These are phyloP conservation scores for Salminus brasiliensis DNA, from an alignment of 2,113 vertebrate genomes.

Conservation along the genomic window DNA sequence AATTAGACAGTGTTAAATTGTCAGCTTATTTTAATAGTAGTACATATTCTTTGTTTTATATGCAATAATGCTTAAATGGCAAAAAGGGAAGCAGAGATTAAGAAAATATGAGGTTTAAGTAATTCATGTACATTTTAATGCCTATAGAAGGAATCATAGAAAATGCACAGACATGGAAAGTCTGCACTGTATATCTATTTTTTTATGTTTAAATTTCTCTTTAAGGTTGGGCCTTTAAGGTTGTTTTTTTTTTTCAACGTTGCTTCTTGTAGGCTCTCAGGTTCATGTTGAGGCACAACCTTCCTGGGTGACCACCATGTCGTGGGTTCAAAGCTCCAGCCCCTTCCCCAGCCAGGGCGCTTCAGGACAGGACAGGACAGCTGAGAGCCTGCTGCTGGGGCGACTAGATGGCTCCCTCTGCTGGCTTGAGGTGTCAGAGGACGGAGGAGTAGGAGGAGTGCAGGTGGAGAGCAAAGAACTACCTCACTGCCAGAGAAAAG, in stretches of 20 bases:
- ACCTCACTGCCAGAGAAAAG: conserved; percentile 71
- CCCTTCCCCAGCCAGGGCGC: conserved; percentile 61
- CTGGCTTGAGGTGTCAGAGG: conserved; percentile 75
- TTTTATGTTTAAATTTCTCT: too few relatives aligned
- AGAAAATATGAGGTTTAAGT: too few relatives aligned
- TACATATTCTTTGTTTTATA: too few relatives aligned
- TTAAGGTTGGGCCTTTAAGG: background rate
- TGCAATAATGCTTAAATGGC: too few relatives aligned
- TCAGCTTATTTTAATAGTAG: too few relatives aligned
- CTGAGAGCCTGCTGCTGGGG: conserved; percentile 76
- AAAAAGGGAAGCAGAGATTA: too few relatives aligned
- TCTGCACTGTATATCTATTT: too few relatives aligned
- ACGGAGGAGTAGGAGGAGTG: conserved; percentile 46
- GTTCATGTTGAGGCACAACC: conserved; percentile 72
- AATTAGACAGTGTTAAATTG: too few relatives aligned
- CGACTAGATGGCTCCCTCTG: conserved; percentile 79
- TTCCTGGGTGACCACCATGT: conserved; percentile 75
- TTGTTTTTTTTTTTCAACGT: background rate
- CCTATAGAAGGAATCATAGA: too few relatives aligned
- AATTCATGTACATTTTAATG: too few relatives aligned
- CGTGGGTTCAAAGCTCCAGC: conserved; percentile 73
- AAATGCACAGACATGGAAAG: too few relatives aligned
- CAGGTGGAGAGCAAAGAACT: conserved; percentile 70
- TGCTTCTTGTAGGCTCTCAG: conserved; percentile 64
- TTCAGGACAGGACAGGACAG: conserved; percentile 49